Evolutionary conservation across 2,797 vertebrate species (phyloP).

Genomic region (Diplodus sargus): DNA sequence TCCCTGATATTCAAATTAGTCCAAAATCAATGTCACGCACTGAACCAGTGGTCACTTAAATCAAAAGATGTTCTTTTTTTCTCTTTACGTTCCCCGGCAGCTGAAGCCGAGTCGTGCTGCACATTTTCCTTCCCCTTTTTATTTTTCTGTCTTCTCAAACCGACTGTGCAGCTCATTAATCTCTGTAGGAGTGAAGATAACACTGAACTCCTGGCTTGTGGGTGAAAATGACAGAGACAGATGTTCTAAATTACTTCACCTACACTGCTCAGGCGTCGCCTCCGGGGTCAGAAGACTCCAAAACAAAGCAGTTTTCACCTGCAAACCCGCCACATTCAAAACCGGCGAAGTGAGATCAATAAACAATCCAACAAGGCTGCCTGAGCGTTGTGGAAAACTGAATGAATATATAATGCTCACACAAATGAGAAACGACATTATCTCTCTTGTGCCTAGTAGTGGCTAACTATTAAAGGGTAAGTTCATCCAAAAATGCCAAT

Average conservation of each 20-base stretch:
- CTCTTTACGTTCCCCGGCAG: background rate
- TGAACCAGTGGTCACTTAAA: constrained; percentile 42
- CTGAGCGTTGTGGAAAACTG: background rate
- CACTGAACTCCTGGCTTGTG: constrained; percentile 62
- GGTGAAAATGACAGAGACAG: constrained; percentile 74
- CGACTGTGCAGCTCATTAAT: constrained; percentile 60
- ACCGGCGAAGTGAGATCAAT: background rate
- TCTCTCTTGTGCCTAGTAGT: background rate
- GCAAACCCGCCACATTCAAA: background rate
- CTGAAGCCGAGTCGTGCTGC: background rate
- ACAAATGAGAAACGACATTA: background rate
- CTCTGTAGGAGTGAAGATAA: constrained; percentile 57
- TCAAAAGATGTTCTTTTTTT: constrained; percentile 41
- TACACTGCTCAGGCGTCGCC: constrained; percentile 44
- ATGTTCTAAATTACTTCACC: constrained; percentile 75
- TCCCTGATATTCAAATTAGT: constrained; percentile 57
- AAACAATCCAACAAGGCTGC: constrained; percentile 11
- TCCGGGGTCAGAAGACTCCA: constrained; percentile 57
- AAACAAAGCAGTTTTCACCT: constrained; percentile 47
- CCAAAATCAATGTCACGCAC: constrained; percentile 61
- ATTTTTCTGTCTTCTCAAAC: constrained; percentile 30
- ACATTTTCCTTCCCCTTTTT: background rate
- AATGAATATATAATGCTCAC: background rate
- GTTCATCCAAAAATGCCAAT: too few relatives aligned
- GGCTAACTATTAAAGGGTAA: background rate